A percentile compares a stretch with the other conserved stretches of the same genome.
Conservation (phyloP, 2,113 vertebrate species). For the Bujurquina vittata region DNA sequence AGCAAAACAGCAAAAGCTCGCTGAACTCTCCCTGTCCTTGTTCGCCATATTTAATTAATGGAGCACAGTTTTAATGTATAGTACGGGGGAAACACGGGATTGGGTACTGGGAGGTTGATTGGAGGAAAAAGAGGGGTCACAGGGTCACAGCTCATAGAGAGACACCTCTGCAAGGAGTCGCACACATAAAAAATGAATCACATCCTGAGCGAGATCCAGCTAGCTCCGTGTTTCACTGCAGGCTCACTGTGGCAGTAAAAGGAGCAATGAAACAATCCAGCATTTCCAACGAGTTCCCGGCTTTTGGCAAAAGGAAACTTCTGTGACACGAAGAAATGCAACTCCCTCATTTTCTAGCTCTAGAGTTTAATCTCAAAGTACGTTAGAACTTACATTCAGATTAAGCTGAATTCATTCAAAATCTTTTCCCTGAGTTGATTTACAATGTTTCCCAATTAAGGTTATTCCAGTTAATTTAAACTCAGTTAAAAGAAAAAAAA, state of each 20-base stretch:
- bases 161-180: slow-evolving; percentile 39
- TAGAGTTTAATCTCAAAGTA: not conserved
- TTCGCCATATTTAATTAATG: slow-evolving; percentile 73
- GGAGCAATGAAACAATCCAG: not conserved
- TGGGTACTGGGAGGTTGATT: slow-evolving; percentile 16
- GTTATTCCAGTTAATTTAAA: not conserved
- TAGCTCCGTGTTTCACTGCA: not conserved
- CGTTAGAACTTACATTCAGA: not conserved
- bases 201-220: slow-evolving; percentile 36
- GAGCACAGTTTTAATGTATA: slow-evolving; percentile 47
- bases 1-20: slow-evolving; percentile 17
- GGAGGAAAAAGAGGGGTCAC: slow-evolving; percentile 52
- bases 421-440: too few relatives aligned
- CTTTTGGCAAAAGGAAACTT: not conserved
- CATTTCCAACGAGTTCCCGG: not conserved
- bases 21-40: slow-evolving; percentile 71
- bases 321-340: not conserved
- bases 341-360: not conserved
- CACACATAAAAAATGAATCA: slow-evolving; percentile 63
- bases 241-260: not conserved
- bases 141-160: slow-evolving; percentile 30
- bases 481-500: not conserved
- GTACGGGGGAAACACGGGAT: slow-evolving; percentile 36
- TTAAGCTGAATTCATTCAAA: not conserved
- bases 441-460: not conserved